Evolutionary conservation across 2,797 vertebrate species (phyloP).

Genomic region (Trematomus bernacchii): DNA sequence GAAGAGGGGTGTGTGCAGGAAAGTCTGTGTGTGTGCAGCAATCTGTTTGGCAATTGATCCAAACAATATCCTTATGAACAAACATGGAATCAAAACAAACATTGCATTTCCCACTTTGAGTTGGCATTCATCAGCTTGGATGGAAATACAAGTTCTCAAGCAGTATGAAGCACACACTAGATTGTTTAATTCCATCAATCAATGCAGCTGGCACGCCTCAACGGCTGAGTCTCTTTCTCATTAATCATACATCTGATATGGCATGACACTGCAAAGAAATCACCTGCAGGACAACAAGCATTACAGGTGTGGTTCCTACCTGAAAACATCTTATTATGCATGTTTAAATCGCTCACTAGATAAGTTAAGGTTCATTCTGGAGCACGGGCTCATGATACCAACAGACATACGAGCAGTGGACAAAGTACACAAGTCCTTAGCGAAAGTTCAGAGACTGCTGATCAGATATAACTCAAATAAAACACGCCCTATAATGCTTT

Average conservation of each 20-base stretch:
- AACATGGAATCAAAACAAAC: not conserved
- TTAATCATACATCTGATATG: not conserved
- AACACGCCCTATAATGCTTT: too few relatives aligned
- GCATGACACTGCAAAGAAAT: not conserved
- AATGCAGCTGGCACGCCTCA: not conserved
- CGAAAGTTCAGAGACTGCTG: too few relatives aligned
- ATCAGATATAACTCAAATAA: too few relatives aligned
- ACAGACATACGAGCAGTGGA: too few relatives aligned
- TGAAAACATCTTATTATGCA: not conserved
- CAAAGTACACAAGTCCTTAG: too few relatives aligned
- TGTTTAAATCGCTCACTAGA: not conserved
- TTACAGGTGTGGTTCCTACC: not conserved
- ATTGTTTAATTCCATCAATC: not conserved
- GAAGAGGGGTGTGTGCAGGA: not conserved
- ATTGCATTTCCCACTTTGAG: not conserved
- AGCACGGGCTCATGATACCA: not conserved
- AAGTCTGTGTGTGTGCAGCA: conserved; percentile 4
- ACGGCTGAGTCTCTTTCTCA: not conserved
- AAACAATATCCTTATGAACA: not conserved
- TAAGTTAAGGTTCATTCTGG: not conserved
- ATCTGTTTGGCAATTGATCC: not conserved
- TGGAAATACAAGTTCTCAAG: not conserved
- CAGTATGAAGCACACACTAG: not conserved
- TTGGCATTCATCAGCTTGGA: not conserved
- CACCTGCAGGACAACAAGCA: not conserved